These are phyloP conservation scores for Zaprionus bogoriensis DNA, from an alignment of 2,888 invertebrate species.

Conservation along the genomic window DNA sequence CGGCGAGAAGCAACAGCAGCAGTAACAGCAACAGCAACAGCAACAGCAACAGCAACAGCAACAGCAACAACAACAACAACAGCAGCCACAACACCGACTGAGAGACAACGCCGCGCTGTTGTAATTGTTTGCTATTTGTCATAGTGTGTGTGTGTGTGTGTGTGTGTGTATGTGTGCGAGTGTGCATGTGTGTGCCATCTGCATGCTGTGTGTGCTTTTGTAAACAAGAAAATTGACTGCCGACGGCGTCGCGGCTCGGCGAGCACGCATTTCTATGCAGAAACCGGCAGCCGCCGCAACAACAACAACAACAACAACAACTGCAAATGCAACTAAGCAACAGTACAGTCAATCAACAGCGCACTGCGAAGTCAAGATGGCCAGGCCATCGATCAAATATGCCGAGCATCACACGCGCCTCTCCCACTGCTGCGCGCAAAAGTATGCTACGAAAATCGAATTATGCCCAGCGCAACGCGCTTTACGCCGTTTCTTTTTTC, in stretches of 20 bases:
- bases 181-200: slow-evolving; percentile 2
- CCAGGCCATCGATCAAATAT: slow-evolving; percentile 28
- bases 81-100: slow-evolving; percentile 30
- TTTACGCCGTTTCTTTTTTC: too few relatives aligned
- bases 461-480: too few relatives aligned
- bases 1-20: slow-evolving; percentile 63
- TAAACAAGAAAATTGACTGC: slow-evolving; percentile 76
- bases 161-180: slow-evolving; percentile 1
- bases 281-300: slow-evolving; percentile 24
- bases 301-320: slow-evolving; percentile 15
- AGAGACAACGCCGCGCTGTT: slow-evolving; percentile 54
- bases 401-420: slow-evolving; percentile 11
- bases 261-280: slow-evolving; percentile 36
- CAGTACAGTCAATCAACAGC: slow-evolving; percentile 1
- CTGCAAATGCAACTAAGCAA: slow-evolving; percentile 10
- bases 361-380: slow-evolving; percentile 36
- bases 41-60: slow-evolving; percentile 33
- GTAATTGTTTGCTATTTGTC: slow-evolving; percentile 73
- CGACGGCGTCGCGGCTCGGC: slow-evolving; percentile 42
- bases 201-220: slow-evolving; percentile 33
- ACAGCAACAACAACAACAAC: slow-evolving; percentile 17
- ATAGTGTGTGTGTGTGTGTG: slow-evolving; percentile 40
- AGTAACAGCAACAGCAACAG: slow-evolving; percentile 22
- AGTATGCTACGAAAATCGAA: slow-evolving; percentile 36
- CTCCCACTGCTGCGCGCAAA: slow-evolving; percentile 12